phyloP scores from a whole-genome alignment of 2,113 vertebrate species.

The Zapornia atra region DNA sequence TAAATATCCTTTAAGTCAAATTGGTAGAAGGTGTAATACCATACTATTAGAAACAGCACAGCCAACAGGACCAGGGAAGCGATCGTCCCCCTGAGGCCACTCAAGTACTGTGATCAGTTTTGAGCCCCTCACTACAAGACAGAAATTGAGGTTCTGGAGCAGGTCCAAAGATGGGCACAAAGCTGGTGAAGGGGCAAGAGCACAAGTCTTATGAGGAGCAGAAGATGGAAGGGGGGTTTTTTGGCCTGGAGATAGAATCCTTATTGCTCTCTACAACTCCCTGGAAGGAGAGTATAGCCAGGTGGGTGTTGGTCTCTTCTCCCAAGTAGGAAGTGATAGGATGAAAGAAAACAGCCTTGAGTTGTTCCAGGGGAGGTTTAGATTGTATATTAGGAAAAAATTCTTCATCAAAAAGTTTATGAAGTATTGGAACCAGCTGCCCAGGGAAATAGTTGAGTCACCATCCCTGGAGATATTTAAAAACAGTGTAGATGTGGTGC shows the following conservation, averaged over 20 bases:
- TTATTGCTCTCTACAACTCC: too few relatives aligned
- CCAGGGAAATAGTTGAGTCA: background rate
- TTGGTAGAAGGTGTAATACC: background rate
- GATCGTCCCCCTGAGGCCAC: background rate
- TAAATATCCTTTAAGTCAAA: background rate
- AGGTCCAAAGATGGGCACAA: background rate
- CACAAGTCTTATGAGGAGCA: too few relatives aligned
- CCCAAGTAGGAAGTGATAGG: too few relatives aligned
- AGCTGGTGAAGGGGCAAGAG: too few relatives aligned
- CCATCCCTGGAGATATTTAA: background rate
- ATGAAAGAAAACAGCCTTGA: background rate
- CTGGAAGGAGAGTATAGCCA: too few relatives aligned
- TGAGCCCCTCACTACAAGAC: background rate
- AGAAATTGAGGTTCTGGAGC: background rate
- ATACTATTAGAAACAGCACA: background rate
- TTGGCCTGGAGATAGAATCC: too few relatives aligned
- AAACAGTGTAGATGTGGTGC: background rate
- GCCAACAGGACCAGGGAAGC: background rate
- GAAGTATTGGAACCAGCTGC: background rate
- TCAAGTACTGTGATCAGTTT: background rate
- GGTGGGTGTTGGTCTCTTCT: too few relatives aligned
- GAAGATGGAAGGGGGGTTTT: too few relatives aligned
- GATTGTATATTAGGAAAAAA: background rate
- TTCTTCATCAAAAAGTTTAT: background rate
- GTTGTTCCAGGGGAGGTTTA: background rate